These are phyloP conservation scores for Menidia beryllina DNA, from an alignment of 2,113 vertebrate genomes.

Conservation along the genomic window DNA sequence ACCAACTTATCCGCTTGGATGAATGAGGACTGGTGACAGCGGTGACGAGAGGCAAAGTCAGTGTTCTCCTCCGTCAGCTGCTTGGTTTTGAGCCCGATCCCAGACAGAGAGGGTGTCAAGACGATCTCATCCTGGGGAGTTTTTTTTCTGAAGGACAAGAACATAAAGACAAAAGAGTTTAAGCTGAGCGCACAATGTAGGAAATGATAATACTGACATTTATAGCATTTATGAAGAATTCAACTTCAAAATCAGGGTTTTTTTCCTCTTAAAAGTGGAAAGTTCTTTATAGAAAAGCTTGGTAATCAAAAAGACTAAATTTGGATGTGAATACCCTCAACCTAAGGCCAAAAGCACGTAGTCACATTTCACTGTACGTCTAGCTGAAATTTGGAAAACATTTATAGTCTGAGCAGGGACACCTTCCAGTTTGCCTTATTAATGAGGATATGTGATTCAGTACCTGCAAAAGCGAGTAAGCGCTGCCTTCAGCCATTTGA, in stretches of 20 bases:
- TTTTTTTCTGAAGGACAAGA: constrained; percentile 57
- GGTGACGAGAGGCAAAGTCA: constrained; percentile 92
- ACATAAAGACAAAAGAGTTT: not conserved
- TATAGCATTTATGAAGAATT: not conserved
- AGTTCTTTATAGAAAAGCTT: too few relatives aligned
- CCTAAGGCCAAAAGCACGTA: not conserved
- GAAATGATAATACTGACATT: not conserved
- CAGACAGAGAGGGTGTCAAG: constrained; percentile 87
- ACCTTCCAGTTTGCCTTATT: not conserved
- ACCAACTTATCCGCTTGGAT: constrained; percentile 82
- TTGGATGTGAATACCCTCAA: not conserved
- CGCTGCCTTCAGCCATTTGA: constrained; percentile 86
- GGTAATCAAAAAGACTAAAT: not conserved
- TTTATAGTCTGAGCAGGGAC: not conserved
- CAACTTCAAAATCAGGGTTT: too few relatives aligned
- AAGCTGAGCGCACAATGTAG: not conserved
- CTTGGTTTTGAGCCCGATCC: constrained; percentile 88
- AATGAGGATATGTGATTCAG: not conserved
- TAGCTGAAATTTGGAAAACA: not conserved
- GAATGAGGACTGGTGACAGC: constrained; percentile 90
- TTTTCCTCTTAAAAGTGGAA: too few relatives aligned
- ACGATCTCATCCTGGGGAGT: constrained; percentile 85
- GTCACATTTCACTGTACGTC: not conserved
- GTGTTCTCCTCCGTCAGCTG: constrained; percentile 95
- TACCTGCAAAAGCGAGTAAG: constrained; percentile 87